These are phyloP conservation scores for Ochropacha duplaris DNA, from an alignment of 2,888 invertebrate genomes.

Conservation along the genomic window DNA sequence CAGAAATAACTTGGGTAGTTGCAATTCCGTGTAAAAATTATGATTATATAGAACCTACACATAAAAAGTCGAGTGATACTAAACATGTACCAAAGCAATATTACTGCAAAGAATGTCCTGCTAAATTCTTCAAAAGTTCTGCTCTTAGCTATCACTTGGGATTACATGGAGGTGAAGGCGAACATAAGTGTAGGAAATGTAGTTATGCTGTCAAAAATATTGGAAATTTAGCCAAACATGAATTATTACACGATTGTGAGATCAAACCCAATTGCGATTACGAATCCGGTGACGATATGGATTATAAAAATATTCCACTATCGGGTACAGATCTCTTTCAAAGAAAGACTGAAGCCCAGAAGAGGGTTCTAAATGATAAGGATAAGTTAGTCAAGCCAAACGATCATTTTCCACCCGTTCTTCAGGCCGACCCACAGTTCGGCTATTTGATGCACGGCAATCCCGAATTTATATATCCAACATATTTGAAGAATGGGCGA, in stretches of 20 bases:
- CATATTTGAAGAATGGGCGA: slow-evolving; percentile 88
- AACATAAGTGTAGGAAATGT: slow-evolving; percentile 87
- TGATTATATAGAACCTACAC: slow-evolving; percentile 39
- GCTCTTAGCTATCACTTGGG: slow-evolving; percentile 87
- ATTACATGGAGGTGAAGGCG: slow-evolving; percentile 85
- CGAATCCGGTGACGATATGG: slow-evolving; percentile 75
- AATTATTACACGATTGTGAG: slow-evolving; percentile 77
- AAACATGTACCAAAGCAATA: slow-evolving; percentile 70
- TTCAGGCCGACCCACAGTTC: slow-evolving; percentile 86
- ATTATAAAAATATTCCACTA: slow-evolving; percentile 81
- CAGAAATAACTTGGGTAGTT: slow-evolving; percentile 76
- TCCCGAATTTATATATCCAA: slow-evolving; percentile 90
- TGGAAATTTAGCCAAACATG: slow-evolving; percentile 86
- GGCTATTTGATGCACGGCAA: slow-evolving; percentile 88
- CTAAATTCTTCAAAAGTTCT: slow-evolving; percentile 88
- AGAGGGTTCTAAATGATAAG: slow-evolving; percentile 74
- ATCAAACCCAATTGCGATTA: slow-evolving; percentile 66
- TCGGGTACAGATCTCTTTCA: slow-evolving; percentile 87
- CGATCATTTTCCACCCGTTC: slow-evolving; percentile 78
- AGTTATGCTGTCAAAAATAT: slow-evolving; percentile 87
- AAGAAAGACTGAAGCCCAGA: slow-evolving; percentile 84
- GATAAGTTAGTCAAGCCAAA: slow-evolving; percentile 78
- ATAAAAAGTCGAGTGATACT: slow-evolving; percentile 50
- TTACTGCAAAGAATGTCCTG: slow-evolving; percentile 86
- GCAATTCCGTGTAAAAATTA: slow-evolving; percentile 49